phyloP scores from a whole-genome alignment of 2,113 vertebrate genomes.

The Terrapene triunguis region DNA sequence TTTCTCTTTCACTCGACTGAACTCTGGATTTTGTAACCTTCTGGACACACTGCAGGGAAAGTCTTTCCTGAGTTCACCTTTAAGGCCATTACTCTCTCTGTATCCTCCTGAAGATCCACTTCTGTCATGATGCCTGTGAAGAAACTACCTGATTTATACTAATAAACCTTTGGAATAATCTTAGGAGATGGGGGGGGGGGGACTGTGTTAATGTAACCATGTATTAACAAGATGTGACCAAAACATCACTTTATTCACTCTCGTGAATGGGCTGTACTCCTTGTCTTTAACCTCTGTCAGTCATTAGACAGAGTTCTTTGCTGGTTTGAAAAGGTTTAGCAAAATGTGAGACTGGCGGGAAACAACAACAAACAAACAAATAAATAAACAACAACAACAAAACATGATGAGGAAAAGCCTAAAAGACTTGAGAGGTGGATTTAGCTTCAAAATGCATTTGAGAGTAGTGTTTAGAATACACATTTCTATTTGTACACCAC shows the following conservation, averaged over 20 bases:
- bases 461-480: neutral
- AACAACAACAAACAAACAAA: neutral
- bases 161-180: neutral
- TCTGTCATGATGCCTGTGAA: neutral
- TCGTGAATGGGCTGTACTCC: neutral
- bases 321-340: neutral
- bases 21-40: too few relatives aligned
- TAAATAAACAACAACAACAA: neutral
- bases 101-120: neutral
- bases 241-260: neutral
- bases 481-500: neutral
- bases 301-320: neutral
- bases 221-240: neutral
- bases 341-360: neutral
- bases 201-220: neutral
- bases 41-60: neutral
- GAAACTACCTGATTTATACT: neutral
- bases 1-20: too few relatives aligned
- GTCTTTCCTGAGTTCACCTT: neutral
- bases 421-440: neutral
- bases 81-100: neutral
- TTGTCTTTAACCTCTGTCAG: neutral
- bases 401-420: neutral
- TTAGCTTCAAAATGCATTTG: neutral
- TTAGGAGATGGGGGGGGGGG: neutral